Evolutionary conservation across 2,888 invertebrate genomes (phyloP).

Genomic region (Augochlorella aurata): DNA sequence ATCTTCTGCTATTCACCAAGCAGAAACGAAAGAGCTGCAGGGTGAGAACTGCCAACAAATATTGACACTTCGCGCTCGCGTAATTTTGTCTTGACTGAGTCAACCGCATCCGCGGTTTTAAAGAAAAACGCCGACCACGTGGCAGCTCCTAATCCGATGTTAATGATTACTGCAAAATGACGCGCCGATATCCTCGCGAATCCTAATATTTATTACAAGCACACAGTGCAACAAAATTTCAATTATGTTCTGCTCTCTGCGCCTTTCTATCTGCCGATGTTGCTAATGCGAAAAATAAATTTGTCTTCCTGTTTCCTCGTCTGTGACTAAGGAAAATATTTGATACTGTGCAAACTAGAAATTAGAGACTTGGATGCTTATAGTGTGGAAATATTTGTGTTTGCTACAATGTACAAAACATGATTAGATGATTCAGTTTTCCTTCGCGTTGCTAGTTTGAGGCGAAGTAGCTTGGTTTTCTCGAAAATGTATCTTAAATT

Average conservation of each 20-base stretch:
- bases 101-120: not conserved
- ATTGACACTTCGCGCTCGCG: conserved; percentile 34
- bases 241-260: not conserved
- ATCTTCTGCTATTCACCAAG: conserved; percentile 19
- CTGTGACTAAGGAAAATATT: not conserved
- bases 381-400: not conserved
- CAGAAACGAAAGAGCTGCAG: not conserved
- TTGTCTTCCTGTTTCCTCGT: not conserved
- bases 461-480: not conserved
- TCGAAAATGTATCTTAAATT: no score
- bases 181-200: no score
- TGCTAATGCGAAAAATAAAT: not conserved
- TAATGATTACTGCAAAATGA: conserved; percentile 2
- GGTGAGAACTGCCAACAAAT: conserved; percentile 35
- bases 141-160: not conserved
- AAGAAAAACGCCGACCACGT: not conserved
- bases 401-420: not conserved
- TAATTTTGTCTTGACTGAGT: not conserved
- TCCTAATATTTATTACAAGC: not conserved
- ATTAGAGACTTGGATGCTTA: not conserved
- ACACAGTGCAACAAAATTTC: not conserved
- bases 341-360: not conserved
- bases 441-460: not conserved
- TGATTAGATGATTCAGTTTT: not conserved
- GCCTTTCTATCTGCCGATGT: not conserved